Evolutionary conservation across 2,797 vertebrate species (phyloP).

Genomic region (Megalops cyprinoides): DNA sequence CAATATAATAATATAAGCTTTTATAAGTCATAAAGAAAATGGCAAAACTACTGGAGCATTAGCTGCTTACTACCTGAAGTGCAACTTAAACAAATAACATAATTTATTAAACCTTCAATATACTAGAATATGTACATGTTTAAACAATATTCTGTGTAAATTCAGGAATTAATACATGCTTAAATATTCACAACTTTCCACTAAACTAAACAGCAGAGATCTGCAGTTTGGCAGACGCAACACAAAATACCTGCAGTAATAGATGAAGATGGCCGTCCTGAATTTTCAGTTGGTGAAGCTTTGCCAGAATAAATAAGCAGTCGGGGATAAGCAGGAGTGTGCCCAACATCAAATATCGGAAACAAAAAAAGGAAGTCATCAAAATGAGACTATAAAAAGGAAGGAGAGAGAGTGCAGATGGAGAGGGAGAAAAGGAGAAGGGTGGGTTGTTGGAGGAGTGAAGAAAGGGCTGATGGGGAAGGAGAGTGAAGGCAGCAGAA

Average conservation of each 20-base stretch:
- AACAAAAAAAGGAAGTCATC: not conserved
- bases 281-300: too few relatives aligned
- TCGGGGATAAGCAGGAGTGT: not conserved
- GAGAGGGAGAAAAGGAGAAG: not conserved
- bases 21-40: too few relatives aligned
- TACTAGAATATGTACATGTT: not conserved
- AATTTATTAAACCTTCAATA: not conserved
- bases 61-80: not conserved
- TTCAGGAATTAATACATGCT: too few relatives aligned
- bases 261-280: not conserved
- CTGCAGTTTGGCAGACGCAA: too few relatives aligned
- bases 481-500: not conserved
- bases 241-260: too few relatives aligned
- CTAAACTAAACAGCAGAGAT: too few relatives aligned
- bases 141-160: not conserved
- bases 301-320: not conserved
- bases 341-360: not conserved
- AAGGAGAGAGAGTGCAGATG: not conserved
- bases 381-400: not conserved
- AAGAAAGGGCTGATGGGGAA: not conserved
- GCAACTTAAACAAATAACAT: not conserved
- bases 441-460: slow-evolving; percentile 17
- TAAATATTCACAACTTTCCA: too few relatives aligned
- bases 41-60: too few relatives aligned
- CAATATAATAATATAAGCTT: too few relatives aligned